Percentiles rank a stretch among this genome's conserved stretches.
Conservation (phyloP, 2,888 invertebrate genomes). For the Iselma pallidipennis region DNA sequence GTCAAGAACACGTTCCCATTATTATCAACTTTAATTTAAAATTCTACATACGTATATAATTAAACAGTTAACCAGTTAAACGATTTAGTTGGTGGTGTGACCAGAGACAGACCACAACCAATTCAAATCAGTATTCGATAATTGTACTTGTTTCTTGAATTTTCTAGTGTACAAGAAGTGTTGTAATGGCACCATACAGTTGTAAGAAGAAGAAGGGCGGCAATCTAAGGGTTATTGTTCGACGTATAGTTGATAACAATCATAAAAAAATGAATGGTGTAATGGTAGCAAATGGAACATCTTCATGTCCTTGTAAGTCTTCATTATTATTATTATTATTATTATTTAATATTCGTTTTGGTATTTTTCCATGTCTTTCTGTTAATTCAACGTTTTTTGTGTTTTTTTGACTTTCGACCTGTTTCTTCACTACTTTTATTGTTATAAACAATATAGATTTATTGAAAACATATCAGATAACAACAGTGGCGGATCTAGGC, state of each 20-base stretch:
- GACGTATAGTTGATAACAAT: constrained; percentile 46
- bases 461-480: not conserved
- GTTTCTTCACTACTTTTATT: too few species aligned
- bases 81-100: not conserved
- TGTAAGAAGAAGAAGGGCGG: constrained; percentile 54
- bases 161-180: constrained; percentile 14
- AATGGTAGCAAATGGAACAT: constrained; percentile 34
- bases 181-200: constrained; percentile 59
- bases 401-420: too few species aligned
- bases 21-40: not conserved
- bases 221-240: constrained; percentile 49
- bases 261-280: constrained; percentile 38
- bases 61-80: not conserved
- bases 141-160: not conserved
- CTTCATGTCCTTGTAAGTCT: constrained; percentile 48
- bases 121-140: not conserved
- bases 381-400: too few species aligned
- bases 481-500: too few species aligned
- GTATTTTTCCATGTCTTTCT: not conserved
- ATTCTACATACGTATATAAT: not conserved
- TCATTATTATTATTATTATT: not conserved
- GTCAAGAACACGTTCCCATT: not conserved
- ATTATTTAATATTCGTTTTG: not conserved
- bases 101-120: too few species aligned
- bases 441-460: not conserved